phyloP scores from a whole-genome alignment of 2,113 vertebrate genomes.

The Cyanoderma ruficeps region DNA sequence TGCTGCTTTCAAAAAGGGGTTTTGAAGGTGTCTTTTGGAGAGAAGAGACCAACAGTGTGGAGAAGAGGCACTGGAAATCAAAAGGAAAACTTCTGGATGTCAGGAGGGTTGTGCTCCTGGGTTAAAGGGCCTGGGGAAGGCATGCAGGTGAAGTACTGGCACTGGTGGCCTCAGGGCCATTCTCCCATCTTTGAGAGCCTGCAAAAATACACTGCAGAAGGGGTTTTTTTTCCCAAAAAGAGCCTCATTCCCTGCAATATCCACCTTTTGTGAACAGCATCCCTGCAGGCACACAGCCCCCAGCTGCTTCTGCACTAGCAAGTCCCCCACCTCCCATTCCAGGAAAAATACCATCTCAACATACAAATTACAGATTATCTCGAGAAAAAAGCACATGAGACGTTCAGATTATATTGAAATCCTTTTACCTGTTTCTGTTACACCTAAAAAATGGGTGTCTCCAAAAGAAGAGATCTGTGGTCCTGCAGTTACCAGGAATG shows the following conservation, averaged over 20 bases:
- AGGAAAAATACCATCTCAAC: not conserved
- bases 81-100: not conserved
- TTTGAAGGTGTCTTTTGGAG: not conserved
- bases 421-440: not conserved
- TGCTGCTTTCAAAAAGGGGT: not conserved
- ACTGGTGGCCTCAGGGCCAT: not conserved
- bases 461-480: not conserved
- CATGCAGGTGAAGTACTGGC: not conserved
- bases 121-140: not conserved
- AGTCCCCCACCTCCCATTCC: not conserved
- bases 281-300: not conserved
- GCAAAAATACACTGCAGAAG: not conserved
- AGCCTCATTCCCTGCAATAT: not conserved
- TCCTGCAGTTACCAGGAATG: not conserved
- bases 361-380: not conserved
- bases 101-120: not conserved
- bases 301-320: not conserved
- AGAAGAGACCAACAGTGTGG: not conserved
- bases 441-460: not conserved
- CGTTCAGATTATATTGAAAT: not conserved
- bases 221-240: fast-evolving
- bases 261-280: not conserved
- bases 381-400: not conserved
- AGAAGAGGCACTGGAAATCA: not conserved
- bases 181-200: not conserved